A percentile compares a stretch with the other conserved stretches of the same genome.
phyloP scores from a whole-genome alignment of 2,113 vertebrate genomes.

The Siniperca knerii region DNA sequence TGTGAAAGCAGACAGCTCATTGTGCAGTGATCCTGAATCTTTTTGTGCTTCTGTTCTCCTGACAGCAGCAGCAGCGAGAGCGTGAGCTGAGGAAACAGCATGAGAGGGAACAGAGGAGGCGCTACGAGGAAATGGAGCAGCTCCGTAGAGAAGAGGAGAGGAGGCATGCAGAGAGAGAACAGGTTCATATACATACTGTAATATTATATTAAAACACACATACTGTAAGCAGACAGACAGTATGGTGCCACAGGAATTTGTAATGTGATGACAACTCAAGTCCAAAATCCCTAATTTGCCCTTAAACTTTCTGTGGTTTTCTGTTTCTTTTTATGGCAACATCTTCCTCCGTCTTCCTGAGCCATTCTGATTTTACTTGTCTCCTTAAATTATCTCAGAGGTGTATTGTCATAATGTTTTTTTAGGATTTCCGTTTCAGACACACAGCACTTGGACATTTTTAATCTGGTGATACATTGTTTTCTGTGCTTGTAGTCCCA shows the following conservation, averaged over 20 bases:
- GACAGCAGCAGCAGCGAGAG: conserved; percentile 93
- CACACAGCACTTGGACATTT: neutral
- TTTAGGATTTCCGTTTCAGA: neutral
- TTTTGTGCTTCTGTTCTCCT: conserved; percentile 3
- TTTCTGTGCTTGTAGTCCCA: neutral
- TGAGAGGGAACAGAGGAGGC: conserved; percentile 92
- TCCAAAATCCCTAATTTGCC: conserved; percentile 22
- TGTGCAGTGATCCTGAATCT: neutral
- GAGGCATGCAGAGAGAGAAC: conserved; percentile 93
- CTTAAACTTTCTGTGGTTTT: neutral
- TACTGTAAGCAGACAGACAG: neutral
- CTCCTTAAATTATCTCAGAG: conserved; percentile 5
- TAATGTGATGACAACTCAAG: neutral
- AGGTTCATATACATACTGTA: conserved; percentile 83
- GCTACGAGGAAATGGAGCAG: conserved; percentile 92
- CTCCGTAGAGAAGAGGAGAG: conserved; percentile 93
- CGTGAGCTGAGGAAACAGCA: conserved; percentile 94
- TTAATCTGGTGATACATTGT: conserved; percentile 4
- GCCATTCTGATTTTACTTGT: conserved; percentile 39
- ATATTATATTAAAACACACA: neutral
- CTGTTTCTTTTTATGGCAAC: conserved; percentile 17
- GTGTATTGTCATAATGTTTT: neutral
- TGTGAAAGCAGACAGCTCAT: neutral
- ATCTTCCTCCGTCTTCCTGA: conserved; percentile 27
- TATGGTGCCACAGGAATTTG: neutral